These are phyloP conservation scores for Myotis daubentonii DNA, from an alignment of 2,797 vertebrate genomes.

Conservation along the genomic window DNA sequence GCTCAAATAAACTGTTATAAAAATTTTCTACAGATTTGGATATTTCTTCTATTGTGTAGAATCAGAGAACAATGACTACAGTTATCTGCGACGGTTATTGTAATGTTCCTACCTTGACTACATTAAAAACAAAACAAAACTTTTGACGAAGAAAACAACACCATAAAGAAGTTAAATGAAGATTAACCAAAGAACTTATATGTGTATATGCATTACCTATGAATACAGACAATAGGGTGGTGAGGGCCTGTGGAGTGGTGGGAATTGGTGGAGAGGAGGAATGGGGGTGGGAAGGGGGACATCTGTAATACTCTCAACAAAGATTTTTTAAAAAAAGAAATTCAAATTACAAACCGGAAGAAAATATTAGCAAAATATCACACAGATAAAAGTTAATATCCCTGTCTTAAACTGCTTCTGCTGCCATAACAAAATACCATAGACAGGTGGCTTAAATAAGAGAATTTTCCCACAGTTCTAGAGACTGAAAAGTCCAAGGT, in stretches of 20 bases:
- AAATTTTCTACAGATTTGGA: background rate
- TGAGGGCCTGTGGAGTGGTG: too few relatives aligned
- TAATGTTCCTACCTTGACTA: background rate
- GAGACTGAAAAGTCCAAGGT: background rate
- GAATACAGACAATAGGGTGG: too few relatives aligned
- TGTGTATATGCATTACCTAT: too few relatives aligned
- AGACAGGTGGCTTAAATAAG: background rate
- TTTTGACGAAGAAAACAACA: background rate
- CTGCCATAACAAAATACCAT: background rate
- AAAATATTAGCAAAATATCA: slow-evolving; percentile 6
- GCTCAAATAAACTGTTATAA: background rate
- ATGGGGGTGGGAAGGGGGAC: too few relatives aligned
- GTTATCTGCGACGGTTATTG: background rate
- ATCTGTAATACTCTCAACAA: too few relatives aligned
- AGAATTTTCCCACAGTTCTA: slow-evolving; percentile 5
- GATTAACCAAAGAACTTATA: too few relatives aligned
- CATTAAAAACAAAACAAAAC: slow-evolving; percentile 26
- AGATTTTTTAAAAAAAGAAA: background rate
- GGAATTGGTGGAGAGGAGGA: too few relatives aligned
- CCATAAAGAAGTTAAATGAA: background rate
- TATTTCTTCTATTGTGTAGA: background rate
- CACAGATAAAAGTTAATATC: background rate
- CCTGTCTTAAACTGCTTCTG: background rate
- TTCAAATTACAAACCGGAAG: background rate
- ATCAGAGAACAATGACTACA: background rate